Evolutionary conservation across 1,140 invertebrate species (phyloP).

Genomic region (Trichonephila clavata): DNA sequence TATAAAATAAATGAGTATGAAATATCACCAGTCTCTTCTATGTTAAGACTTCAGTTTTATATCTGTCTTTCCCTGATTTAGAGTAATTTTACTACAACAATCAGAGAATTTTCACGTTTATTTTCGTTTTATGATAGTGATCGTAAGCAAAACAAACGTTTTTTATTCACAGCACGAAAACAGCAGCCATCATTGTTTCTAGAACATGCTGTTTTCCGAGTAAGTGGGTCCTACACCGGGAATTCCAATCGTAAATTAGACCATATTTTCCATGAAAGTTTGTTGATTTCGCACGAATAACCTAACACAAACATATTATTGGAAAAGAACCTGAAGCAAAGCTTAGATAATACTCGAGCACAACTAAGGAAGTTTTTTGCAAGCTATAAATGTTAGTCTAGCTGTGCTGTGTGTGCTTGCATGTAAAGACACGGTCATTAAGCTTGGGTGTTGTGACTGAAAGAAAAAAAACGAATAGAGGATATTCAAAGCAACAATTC

Average conservation of each 20-base stretch:
- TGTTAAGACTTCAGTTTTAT: too few species aligned
- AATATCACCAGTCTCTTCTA: too few species aligned
- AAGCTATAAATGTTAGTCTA: neutral
- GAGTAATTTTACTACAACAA: too few species aligned
- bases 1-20: too few species aligned
- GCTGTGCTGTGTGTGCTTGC: neutral
- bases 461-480: neutral
- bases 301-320: neutral
- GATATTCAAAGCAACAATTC: neutral
- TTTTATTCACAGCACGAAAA: neutral
- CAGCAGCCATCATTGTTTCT: neutral
- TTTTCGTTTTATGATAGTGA: too few species aligned
- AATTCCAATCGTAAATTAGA: neutral
- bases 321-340: neutral
- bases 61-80: too few species aligned
- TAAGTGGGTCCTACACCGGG: neutral
- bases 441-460: neutral
- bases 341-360: neutral
- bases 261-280: neutral
- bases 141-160: neutral
- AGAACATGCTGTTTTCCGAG: neutral
- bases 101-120: too few species aligned
- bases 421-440: neutral
- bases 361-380: neutral
- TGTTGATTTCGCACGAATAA: slow-evolving; percentile 4